A percentile compares a stretch with the other conserved stretches of the same genome.
phyloP scores from a whole-genome alignment of 2,888 invertebrate species.

The Torymus texanus region DNA sequence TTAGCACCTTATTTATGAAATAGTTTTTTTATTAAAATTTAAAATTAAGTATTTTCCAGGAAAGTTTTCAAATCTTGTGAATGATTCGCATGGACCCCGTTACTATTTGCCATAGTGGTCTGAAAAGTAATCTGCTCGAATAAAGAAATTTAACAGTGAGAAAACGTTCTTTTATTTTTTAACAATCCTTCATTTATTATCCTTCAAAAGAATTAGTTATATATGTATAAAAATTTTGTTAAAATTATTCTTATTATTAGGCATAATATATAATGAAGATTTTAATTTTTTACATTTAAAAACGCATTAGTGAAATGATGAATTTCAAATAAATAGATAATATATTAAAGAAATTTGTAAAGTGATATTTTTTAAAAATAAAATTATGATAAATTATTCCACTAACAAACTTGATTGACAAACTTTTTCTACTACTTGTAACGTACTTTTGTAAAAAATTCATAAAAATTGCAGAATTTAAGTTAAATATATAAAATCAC shows the following conservation, averaged over 20 bases:
- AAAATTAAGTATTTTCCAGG: neutral
- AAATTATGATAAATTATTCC: no score
- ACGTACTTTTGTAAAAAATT: constrained; percentile 28
- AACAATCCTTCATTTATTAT: constrained; percentile 36
- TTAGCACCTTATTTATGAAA: neutral
- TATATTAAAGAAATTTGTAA: neutral
- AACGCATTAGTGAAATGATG: neutral
- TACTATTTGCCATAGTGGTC: constrained; percentile 68
- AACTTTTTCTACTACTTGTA: neutral
- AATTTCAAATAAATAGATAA: constrained; percentile 3
- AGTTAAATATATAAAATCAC: neutral
- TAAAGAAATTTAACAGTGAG: constrained; percentile 50
- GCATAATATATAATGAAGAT: neutral
- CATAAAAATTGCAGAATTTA: constrained; percentile 4
- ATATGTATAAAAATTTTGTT: neutral
- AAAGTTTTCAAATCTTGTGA: constrained; percentile 55
- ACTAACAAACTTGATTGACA: neutral
- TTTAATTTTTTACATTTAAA: neutral
- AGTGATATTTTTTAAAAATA: no score
- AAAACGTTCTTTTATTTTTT: constrained; percentile 7
- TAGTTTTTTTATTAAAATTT: no score
- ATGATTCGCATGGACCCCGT: constrained; percentile 63
- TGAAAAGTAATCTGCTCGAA: constrained; percentile 61
- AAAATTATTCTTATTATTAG: neutral
- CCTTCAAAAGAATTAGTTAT: constrained; percentile 14